Evolutionary conservation across 2,888 invertebrate genomes (phyloP).

Genomic region (Hydraecia micacea): DNA sequence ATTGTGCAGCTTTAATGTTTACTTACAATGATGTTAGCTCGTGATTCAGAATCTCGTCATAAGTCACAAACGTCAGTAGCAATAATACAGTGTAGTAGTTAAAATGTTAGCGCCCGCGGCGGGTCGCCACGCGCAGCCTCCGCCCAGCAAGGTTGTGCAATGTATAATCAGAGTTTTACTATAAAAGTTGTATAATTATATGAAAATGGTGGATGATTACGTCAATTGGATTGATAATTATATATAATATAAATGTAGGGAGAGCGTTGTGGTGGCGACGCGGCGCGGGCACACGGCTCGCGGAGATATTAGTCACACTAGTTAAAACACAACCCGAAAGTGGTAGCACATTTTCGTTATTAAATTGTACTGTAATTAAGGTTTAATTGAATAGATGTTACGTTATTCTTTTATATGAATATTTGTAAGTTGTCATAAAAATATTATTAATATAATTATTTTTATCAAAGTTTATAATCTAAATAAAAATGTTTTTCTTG

Average conservation of each 20-base stretch:
- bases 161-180: constrained; percentile 77
- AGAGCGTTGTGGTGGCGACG: constrained; percentile 46
- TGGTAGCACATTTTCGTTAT: constrained; percentile 89
- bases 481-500: constrained; percentile 91
- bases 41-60: constrained; percentile 91
- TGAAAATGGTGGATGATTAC: constrained; percentile 55
- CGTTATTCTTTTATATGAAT: constrained; percentile 90
- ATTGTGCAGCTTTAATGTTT: constrained; percentile 90
- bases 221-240: constrained; percentile 68
- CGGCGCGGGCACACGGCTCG: constrained; percentile 65
- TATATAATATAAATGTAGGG: constrained; percentile 55
- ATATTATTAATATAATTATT: constrained; percentile 91
- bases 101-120: constrained; percentile 75
- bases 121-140: constrained; percentile 71
- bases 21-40: constrained; percentile 90
- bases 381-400: constrained; percentile 89
- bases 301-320: constrained; percentile 86
- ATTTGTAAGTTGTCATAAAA: constrained; percentile 90
- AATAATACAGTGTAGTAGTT: constrained; percentile 86
- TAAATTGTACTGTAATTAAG: constrained; percentile 87
- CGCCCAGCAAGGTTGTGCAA: constrained; percentile 79
- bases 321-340: constrained; percentile 88
- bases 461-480: constrained; percentile 91
- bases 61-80: constrained; percentile 90
- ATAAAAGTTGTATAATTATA: constrained; percentile 70